A percentile compares a stretch with the other conserved stretches of the same genome.
These are phyloP conservation scores for Lycophotia porphyrea DNA, from an alignment of 2,888 invertebrate species.

Conservation along the genomic window DNA sequence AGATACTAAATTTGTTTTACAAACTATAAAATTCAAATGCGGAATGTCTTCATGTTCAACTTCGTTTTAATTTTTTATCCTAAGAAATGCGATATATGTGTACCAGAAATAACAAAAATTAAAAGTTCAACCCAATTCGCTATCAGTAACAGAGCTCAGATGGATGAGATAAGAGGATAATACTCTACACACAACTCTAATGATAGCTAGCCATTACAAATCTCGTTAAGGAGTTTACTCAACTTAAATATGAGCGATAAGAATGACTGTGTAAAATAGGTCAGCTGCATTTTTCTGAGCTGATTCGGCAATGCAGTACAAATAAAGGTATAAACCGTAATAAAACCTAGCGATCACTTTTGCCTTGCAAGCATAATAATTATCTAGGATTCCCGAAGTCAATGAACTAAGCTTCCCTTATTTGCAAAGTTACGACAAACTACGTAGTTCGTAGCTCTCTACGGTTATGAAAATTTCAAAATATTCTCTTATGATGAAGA, in stretches of 20 bases:
- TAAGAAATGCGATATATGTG: background rate
- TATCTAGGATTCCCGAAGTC: background rate
- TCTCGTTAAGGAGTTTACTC: slow-evolving; percentile 56
- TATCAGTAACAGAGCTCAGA: slow-evolving; percentile 49
- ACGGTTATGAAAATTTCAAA: background rate
- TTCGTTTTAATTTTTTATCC: background rate
- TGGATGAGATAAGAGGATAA: slow-evolving; percentile 54
- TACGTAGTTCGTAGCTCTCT: background rate
- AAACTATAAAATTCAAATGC: background rate
- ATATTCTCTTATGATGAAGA: background rate
- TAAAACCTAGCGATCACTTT: background rate
- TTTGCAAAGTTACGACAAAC: background rate
- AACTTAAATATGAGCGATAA: slow-evolving; percentile 52
- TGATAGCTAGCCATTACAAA: slow-evolving; percentile 44
- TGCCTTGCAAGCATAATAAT: background rate
- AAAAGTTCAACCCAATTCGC: slow-evolving; percentile 22
- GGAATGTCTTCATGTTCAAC: background rate
- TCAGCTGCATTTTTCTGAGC: slow-evolving; percentile 35
- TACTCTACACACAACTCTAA: slow-evolving; percentile 48
- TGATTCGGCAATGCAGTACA: slow-evolving; percentile 15
- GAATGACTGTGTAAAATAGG: slow-evolving; percentile 35
- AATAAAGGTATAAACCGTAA: background rate
- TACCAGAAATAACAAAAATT: slow-evolving; percentile 35
- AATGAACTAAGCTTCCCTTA: background rate
- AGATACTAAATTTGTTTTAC: background rate